Base-by-base conservation (phyloP, 2,113 vertebrate species). In the Podarcis muralis region DNA sequence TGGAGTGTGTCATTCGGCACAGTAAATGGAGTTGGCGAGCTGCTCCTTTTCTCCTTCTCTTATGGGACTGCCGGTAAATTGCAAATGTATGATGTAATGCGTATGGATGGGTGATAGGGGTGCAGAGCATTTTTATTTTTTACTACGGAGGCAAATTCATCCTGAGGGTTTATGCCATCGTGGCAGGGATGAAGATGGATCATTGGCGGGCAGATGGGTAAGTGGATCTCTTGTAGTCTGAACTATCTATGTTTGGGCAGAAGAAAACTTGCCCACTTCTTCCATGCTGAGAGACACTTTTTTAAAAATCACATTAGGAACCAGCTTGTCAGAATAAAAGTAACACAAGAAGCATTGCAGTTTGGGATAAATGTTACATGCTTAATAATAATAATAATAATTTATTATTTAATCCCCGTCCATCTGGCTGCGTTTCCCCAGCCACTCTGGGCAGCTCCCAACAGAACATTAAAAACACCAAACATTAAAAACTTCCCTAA, bases 21-120 rank as follows among this genome's bases (percentile, higher is more conserved):
- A 84, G 86, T 87, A 90, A 93, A 89, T 84, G 90, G 78, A 78
- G 59, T 78, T 92, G 20, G 87, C 59, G 3, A 90, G 35, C 3
- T 62, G 59, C 59, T 62, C 2, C 90, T 43, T 65, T 27, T 68
- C 57, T 66, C 37, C 66, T 27, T 78, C 81, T 88, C 59, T 77
- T 92, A 86, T 87, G 89, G 89, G 74, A 89, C 57, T 89, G 4
- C 3, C 80, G 87, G 65, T 90, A 83, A 90, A 69, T 68, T 76
- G 65, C 79, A 93, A 25, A 53, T 86, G 9, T 59, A 69, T 94
- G 72, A 15, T 57, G 62, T 77, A 57, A 13, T 27, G 80, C 48
- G 6, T 25, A 62, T 22, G 43, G 82, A 79, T 8, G 6, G 90
- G 83, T 78, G 53, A 76, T 59, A 25, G 16, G 65, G 13, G 86